Evolutionary conservation across 2,888 invertebrate species (phyloP).

Genomic region (Autographa gamma): DNA sequence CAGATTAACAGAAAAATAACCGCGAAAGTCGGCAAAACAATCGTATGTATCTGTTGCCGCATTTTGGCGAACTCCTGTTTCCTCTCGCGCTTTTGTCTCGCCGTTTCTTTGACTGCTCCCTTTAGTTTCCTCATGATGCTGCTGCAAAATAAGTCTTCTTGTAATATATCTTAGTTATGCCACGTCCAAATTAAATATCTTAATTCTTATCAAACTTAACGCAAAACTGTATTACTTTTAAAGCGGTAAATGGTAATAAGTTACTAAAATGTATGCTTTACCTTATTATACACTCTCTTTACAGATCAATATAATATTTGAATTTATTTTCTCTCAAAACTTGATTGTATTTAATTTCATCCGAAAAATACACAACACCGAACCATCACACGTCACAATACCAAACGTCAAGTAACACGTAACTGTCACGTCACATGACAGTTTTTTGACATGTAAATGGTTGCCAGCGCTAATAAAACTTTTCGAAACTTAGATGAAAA

Average conservation of each 20-base stretch:
- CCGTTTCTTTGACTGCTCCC: conserved; percentile 94
- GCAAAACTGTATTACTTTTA: not conserved
- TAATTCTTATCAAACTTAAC: conserved; percentile 16
- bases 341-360: conserved; percentile 15
- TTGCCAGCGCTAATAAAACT: not conserved
- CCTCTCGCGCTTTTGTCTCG: conserved; percentile 94
- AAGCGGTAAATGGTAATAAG: conserved; percentile 2
- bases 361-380: conserved; percentile 18
- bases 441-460: not conserved
- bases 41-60: conserved; percentile 93
- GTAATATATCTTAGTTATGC: conserved; percentile 47
- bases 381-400: conserved; percentile 47
- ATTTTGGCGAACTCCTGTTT: conserved; percentile 95
- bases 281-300: conserved; percentile 28
- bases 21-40: conserved; percentile 92
- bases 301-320: conserved; percentile 24
- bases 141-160: conserved; percentile 62
- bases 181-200: conserved; percentile 56
- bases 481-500: too few relatives aligned
- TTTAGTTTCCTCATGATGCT: conserved; percentile 93
- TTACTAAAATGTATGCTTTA: conserved; percentile 22
- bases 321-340: conserved; percentile 38
- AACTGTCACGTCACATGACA: not conserved
- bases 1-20: conserved; percentile 92
- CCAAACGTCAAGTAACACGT: conserved; percentile 6